These are phyloP conservation scores for Sorex fumeus DNA, from an alignment of 2,113 vertebrate species.

Conservation along the genomic window DNA sequence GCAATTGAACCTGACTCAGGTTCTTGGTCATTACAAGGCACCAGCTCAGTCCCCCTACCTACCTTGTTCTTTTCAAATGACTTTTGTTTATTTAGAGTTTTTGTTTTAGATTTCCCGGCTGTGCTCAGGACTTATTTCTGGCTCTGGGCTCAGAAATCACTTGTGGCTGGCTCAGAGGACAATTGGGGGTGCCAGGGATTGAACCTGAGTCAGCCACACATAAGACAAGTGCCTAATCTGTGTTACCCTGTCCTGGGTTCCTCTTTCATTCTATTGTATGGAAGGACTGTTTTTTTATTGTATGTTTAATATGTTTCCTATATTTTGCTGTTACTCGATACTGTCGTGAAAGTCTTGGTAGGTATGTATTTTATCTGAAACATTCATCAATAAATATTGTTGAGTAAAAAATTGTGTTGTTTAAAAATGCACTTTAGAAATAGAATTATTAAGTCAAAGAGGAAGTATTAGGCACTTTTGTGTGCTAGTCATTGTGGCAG, in stretches of 20 bases:
- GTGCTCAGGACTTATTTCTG: no score
- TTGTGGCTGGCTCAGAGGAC: no score
- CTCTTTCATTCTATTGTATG: background rate
- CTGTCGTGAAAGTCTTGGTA: background rate
- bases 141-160: no score
- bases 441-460: slow-evolving; percentile 23
- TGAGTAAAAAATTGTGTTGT: background rate
- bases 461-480: background rate
- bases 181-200: no score
- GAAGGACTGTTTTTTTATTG: slow-evolving; percentile 32
- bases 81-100: no score
- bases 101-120: no score
- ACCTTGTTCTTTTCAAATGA: no score
- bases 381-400: slow-evolving; percentile 14
- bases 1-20: no score
- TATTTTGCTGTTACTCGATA: slow-evolving; percentile 32
- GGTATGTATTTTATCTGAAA: background rate
- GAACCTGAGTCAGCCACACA: no score
- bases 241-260: slow-evolving; percentile 27
- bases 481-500: background rate
- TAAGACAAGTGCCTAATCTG: background rate
- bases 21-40: no score
- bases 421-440: slow-evolving; percentile 12
- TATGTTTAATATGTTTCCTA: background rate
- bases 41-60: no score